A percentile compares a stretch with the other conserved stretches of the same genome.
Conservation (phyloP, 2,888 invertebrate genomes). For the Myopa tessellatipennis region DNA sequence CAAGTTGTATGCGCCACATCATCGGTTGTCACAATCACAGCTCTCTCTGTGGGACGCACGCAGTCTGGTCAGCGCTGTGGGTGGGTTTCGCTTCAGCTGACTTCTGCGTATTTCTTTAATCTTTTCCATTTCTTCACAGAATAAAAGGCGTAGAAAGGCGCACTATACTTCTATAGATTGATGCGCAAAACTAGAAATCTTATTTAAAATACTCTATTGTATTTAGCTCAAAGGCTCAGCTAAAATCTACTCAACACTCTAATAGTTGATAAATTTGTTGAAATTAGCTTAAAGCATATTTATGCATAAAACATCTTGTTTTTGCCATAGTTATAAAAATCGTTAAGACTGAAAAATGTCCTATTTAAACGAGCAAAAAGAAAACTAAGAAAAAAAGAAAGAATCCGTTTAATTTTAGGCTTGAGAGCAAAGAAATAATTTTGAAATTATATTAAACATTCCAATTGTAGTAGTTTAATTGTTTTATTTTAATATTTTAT, state of each 20-base stretch:
- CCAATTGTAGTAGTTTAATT: not conserved
- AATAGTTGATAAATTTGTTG: not conserved
- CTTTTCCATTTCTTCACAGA: slow-evolving; percentile 51
- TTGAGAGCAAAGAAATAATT: not conserved
- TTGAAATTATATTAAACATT: not conserved
- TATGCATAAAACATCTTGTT: slow-evolving; percentile 46
- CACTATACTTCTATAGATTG: slow-evolving; percentile 14
- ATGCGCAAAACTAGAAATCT: slow-evolving; percentile 29
- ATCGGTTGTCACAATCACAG: slow-evolving; percentile 66
- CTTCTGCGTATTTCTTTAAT: not conserved
- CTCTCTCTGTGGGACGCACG: slow-evolving; percentile 66
- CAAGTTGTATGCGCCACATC: slow-evolving; percentile 64
- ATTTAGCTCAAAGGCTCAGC: not conserved
- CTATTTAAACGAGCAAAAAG: slow-evolving; percentile 54
- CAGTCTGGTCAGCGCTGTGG: slow-evolving; percentile 66
- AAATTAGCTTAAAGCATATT: slow-evolving; percentile 42
- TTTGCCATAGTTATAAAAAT: slow-evolving; percentile 64
- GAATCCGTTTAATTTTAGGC: not conserved
- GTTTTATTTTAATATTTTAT: not conserved
- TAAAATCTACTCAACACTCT: not conserved
- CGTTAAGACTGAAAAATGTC: slow-evolving; percentile 68
- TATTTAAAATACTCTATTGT: not conserved
- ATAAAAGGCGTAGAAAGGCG: slow-evolving; percentile 45
- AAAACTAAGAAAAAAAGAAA: too few species aligned
- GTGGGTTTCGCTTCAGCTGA: slow-evolving; percentile 47